Conservation (phyloP, 2,113 vertebrate genomes). For the Empidonax traillii region DNA sequence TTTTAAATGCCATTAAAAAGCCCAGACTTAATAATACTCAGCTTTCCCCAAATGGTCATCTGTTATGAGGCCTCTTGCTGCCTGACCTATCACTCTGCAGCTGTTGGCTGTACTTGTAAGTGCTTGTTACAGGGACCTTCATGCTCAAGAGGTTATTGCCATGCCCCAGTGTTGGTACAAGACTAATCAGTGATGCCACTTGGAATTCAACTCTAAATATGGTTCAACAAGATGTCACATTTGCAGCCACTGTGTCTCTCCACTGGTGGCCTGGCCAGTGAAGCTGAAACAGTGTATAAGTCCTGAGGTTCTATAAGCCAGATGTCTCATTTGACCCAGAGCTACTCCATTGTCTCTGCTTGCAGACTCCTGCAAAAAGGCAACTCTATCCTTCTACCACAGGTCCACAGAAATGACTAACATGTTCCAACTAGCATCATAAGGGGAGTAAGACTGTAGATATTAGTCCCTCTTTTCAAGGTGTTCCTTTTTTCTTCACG, state of each 20-base stretch:
- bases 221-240: not conserved
- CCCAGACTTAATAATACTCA: not conserved
- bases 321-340: not conserved
- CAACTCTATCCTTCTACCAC: not conserved
- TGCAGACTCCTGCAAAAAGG: not conserved
- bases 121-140: not conserved
- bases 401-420: not conserved
- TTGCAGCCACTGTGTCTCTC: not conserved
- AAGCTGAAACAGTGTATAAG: not conserved
- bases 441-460: not conserved
- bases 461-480: not conserved
- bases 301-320: not conserved
- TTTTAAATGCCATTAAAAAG: not conserved
- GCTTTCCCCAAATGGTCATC: not conserved
- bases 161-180: not conserved
- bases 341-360: not conserved
- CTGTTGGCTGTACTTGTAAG: not conserved
- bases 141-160: not conserved
- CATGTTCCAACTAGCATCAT: not conserved
- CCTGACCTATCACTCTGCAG: not conserved
- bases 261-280: not conserved
- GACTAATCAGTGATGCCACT: not conserved
- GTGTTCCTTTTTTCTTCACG: not conserved
- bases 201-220: not conserved
- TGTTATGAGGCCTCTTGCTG: not conserved